A percentile compares a stretch with the other conserved stretches of the same genome.
Conservation (phyloP, 2,113 vertebrate genomes). For the Notechis scutatus region DNA sequence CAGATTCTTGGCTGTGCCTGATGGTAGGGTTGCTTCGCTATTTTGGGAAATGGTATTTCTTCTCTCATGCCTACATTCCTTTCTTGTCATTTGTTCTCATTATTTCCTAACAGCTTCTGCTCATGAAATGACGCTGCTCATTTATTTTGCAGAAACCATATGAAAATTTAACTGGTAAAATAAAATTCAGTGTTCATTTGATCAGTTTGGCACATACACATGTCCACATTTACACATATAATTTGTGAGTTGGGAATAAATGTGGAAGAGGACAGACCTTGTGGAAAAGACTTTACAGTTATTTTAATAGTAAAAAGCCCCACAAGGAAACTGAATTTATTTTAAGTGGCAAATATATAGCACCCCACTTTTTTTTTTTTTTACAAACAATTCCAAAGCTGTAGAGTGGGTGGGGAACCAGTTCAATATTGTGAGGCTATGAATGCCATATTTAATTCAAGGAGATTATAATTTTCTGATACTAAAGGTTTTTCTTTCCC, state of each 20-base stretch:
- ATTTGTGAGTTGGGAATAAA: background rate
- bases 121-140: background rate
- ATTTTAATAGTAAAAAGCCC: background rate
- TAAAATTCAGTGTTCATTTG: background rate
- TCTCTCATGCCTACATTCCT: background rate
- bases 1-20: background rate
- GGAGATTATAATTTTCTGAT: background rate
- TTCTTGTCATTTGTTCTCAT: background rate
- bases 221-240: background rate
- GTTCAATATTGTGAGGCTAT: background rate
- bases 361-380: background rate
- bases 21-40: background rate
- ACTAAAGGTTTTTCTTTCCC: background rate
- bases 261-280: background rate
- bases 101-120: background rate
- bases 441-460: background rate
- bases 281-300: background rate
- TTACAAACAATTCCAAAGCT: background rate
- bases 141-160: background rate
- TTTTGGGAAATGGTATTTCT: too few species aligned
- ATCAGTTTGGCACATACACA: background rate
- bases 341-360: background rate
- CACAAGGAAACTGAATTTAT: background rate
- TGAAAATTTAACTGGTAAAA: background rate
- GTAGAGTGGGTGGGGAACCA: background rate